Evolutionary conservation across 2,113 vertebrate species (phyloP), one percentile per base, ranked within the genome.

Genomic region (Romanogobio albipinnatus): DNA sequence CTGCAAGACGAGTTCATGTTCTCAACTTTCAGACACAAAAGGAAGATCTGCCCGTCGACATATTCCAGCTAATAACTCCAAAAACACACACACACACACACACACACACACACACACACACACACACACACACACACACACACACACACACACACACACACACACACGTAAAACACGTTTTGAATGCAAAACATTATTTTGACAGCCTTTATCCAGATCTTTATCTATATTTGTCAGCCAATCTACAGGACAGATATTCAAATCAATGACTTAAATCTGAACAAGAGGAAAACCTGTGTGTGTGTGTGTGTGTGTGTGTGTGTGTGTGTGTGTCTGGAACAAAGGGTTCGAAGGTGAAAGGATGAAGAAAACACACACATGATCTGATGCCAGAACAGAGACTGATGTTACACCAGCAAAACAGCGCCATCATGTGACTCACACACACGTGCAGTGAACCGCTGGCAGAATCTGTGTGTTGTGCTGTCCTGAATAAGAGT

Each of bases 1-100:
- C 33, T 92, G 91, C 90, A 94, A 92, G 89, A 93, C 92, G 90
- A 92, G 89, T 88, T 92, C 87, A 82, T 89, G 86, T 86, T 87
- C 87, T 17, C 66, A 9, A 4, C 33, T 88, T 90, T 71, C 61
- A 15, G 82, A 68, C 43, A 43, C 19, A 36, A 70, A 22, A 43
- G 62, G 14, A 66, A 24, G 22, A 24, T n/a, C 68, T 71, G 68
- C 9, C 17, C 3, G 8, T n/a, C 8, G 22, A n/a, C 51, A 53
- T 15, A 6, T 17, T 53, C 15, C 9, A 17, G 15, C 29, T 9
- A 5, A 39, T 4, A 39, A 22, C 33, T 7, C 70, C 10, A n/a
- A 2, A 73, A 11, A 22, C 39, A 22, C 22, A 71, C 39, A 22
- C 45, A 4, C 64, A 4, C 7, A 29, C 29, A 29, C 29, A 29